Evolutionary conservation across 1,140 invertebrate genomes (phyloP), one percentile per base, ranked within the genome.

Genomic region (Heliconius melpomene): DNA sequence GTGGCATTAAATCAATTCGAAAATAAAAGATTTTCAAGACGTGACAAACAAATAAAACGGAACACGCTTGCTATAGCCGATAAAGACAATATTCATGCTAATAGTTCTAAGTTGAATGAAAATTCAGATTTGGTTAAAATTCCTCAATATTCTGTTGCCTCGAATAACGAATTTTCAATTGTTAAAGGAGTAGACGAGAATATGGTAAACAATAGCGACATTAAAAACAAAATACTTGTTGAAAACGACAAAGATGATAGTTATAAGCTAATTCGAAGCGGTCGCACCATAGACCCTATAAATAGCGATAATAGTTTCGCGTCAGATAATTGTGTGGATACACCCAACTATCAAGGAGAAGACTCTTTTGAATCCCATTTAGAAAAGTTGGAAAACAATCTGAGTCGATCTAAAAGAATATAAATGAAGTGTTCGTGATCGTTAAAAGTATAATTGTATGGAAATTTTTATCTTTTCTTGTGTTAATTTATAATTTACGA

Each of bases 1-100:
- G 87, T 90, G 18, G 93, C 91, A 85, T 87, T 88, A 52, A 91
- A 83, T 83, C 90, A 93, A 85, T 91, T 94, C 75, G 86, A 92
- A 36, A 85, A 91, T 80, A 86, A 91, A 52, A 20, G 9, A 11
- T 72, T 8, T 72, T 36, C 18, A 26, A 72, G 2, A 72, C 8
- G 29, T 7, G n/a, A 72, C 16, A 38, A 20, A 38, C 16, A 20
- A 72, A 72, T 72, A 7, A 72, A 72, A 5, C 23, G 23, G 2
- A 66, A 66, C 26, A 29, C 23, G 3, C 26, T 13, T 66, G 26
- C 60, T 66, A 29, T 9, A 6, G 26, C 11, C 6, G 60, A 29
- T 3, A 16, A 29, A 66, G n/a, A 13, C 3, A 16, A 26, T 66
- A 26, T 66, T 29, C 3, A 66, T 16, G 60, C 9, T 7, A 29